Evolutionary conservation across 1,140 invertebrate species (phyloP).

Genomic region (fruit fly (Drosophila melanogaster)): Release_6_plus_ISO1_MT NT_033777.3:15594501-15595000

Average conservation of each 20-base stretch:
- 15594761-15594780: neutral
- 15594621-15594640: no score
- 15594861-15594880: constrained; percentile 9
- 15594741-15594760: neutral
- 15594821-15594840: constrained; percentile 33
- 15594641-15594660: no score
- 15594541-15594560: neutral
- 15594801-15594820: constrained; percentile 2
- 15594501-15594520: constrained; percentile 27
- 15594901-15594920: constrained; percentile 47
- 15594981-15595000: constrained; percentile 75
- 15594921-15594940: constrained; percentile 53
- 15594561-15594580: no score
- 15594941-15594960: constrained; percentile 32
- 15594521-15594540: neutral
- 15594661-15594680: no score
- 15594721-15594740: neutral
- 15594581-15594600: no score
- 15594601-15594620: no score
- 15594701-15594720: neutral
- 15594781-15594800: neutral
- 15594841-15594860: constrained; percentile 18
- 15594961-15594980: constrained; percentile 73
- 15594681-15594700: neutral
- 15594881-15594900: constrained; percentile 33